A percentile compares a stretch with the other conserved stretches of the same genome.
Evolutionary conservation across 2,113 vertebrate genomes (phyloP).

Genomic region (Grus americana): DNA sequence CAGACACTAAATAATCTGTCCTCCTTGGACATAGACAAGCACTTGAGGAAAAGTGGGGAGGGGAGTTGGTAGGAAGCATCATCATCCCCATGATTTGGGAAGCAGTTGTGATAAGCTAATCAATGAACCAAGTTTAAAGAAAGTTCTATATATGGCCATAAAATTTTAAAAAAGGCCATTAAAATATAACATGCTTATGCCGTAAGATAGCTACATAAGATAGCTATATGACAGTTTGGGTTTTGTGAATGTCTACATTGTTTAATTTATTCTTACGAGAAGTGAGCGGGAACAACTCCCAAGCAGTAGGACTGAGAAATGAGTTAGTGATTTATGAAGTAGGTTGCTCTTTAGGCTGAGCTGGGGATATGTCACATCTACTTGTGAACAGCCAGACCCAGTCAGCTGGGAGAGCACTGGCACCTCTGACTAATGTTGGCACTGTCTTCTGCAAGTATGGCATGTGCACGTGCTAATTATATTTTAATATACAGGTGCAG

Average conservation of each 20-base stretch:
- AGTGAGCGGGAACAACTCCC: background rate
- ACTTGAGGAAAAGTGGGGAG: background rate
- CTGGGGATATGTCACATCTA: background rate
- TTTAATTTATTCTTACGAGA: background rate
- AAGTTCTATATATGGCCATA: background rate
- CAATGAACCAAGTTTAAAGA: background rate
- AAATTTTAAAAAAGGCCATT: background rate
- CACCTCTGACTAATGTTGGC: background rate
- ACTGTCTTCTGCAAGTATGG: background rate
- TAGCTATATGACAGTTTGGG: background rate
- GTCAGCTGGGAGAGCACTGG: background rate
- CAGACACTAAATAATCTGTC: background rate
- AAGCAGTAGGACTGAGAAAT: background rate
- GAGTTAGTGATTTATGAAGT: background rate
- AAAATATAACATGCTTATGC: background rate
- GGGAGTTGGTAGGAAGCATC: background rate
- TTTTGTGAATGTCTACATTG: background rate
- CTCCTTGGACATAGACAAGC: background rate
- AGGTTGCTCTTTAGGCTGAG: background rate
- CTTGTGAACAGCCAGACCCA: background rate
- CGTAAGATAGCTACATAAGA: too few species aligned
- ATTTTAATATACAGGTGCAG: slow-evolving; percentile 10
- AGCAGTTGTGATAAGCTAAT: background rate
- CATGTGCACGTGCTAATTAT: background rate
- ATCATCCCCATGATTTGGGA: background rate